Conservation (phyloP, 2,797 vertebrate species). For the Artibeus jamaicensis region DNA sequence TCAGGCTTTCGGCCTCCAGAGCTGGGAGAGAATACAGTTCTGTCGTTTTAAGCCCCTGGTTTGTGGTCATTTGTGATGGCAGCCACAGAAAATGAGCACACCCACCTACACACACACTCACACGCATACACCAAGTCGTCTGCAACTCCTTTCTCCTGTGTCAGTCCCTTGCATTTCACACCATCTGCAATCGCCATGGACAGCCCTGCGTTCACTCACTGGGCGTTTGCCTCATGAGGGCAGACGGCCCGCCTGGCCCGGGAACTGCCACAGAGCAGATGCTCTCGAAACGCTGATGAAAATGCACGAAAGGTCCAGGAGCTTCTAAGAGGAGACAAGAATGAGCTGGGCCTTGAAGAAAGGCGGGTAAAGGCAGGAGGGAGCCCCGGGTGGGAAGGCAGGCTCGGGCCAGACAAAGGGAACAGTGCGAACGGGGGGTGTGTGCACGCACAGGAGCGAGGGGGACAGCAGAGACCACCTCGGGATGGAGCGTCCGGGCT, state of each 20-base stretch:
- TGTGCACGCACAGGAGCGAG: fast-evolving
- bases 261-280: fast-evolving
- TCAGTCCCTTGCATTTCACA: fast-evolving
- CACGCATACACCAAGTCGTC: fast-evolving
- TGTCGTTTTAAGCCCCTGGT: background rate
- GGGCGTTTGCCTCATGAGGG: fast-evolving
- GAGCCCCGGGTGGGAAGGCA: no score
- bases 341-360: background rate
- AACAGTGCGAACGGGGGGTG: background rate
- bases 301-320: background rate
- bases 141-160: fast-evolving
- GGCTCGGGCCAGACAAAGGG: no score
- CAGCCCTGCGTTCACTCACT: background rate
- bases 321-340: background rate
- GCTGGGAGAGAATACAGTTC: background rate
- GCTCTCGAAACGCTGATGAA: background rate
- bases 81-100: background rate
- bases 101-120: background rate
- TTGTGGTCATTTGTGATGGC: background rate
- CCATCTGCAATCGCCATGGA: fast-evolving
- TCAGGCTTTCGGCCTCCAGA: background rate
- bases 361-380: background rate
- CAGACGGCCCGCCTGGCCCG: no score
- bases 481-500: fast-evolving
- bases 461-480: fast-evolving